phyloP scores from a whole-genome alignment of 2,113 vertebrate genomes.

The Manacus vitellinus region DNA sequence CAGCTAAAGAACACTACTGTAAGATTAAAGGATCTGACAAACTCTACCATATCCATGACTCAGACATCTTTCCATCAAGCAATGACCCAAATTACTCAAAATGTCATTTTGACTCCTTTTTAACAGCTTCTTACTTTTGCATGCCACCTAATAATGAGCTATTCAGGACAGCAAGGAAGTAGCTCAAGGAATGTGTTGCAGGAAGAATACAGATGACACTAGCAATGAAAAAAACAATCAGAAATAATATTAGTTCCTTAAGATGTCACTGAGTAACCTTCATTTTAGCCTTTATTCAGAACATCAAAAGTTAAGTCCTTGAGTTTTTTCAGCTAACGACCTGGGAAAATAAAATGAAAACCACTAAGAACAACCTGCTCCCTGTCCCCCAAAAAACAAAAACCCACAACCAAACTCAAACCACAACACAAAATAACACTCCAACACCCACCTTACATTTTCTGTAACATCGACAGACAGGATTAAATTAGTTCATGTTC shows the following conservation, averaged over 20 bases:
- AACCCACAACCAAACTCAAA: not conserved
- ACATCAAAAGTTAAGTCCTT: not conserved
- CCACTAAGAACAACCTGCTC: not conserved
- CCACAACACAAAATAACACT: not conserved
- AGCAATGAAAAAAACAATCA: not conserved
- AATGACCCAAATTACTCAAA: not conserved
- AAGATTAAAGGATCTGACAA: not conserved
- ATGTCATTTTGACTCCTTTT: not conserved
- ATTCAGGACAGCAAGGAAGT: not conserved
- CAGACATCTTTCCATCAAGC: not conserved
- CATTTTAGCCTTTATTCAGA: not conserved
- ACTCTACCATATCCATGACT: not conserved
- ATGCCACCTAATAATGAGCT: not conserved
- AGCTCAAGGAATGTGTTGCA: not conserved
- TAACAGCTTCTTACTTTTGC: not conserved
- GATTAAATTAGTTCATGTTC: not conserved
- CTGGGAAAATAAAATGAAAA: not conserved
- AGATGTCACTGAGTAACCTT: not conserved
- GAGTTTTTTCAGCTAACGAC: not conserved
- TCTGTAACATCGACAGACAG: not conserved
- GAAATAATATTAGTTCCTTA: not conserved
- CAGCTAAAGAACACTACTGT: not conserved
- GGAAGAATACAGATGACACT: not conserved
- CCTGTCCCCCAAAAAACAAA: not conserved
- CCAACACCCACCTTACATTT: not conserved